These are phyloP conservation scores for Plemyria rubiginata DNA, from an alignment of 2,888 invertebrate species.

Conservation along the genomic window DNA sequence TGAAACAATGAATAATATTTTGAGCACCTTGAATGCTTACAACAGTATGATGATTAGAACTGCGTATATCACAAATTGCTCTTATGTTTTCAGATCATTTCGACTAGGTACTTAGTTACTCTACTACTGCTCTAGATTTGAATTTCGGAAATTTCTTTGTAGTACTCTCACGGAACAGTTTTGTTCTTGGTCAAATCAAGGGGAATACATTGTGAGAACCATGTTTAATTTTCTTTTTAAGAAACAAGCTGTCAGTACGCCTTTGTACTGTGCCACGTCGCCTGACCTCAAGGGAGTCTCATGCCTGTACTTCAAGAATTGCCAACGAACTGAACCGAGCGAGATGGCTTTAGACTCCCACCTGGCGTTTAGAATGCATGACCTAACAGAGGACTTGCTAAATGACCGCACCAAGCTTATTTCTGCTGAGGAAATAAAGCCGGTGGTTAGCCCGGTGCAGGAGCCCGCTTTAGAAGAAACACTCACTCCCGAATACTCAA, in stretches of 20 bases:
- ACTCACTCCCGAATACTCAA: conserved; percentile 52
- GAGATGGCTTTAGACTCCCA: conserved; percentile 66
- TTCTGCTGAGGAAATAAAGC: conserved; percentile 41
- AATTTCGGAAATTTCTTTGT: too few species aligned
- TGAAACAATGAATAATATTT: too few species aligned
- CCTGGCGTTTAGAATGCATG: conserved; percentile 66
- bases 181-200: too few species aligned
- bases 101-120: too few species aligned
- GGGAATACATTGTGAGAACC: too few species aligned
- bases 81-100: too few species aligned
- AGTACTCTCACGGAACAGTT: too few species aligned
- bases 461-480: conserved; percentile 46
- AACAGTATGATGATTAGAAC: too few species aligned
- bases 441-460: conserved; percentile 26
- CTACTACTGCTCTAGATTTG: too few species aligned
- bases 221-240: conserved; percentile 57
- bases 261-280: conserved; percentile 94
- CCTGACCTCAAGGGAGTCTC: conserved; percentile 91
- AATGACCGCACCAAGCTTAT: conserved; percentile 44
- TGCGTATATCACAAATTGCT: too few species aligned
- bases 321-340: conserved; percentile 87
- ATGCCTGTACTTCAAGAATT: conserved; percentile 96
- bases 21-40: too few species aligned
- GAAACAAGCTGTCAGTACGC: conserved; percentile 96
- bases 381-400: conserved; percentile 60